These are phyloP conservation scores for Macrotrachela quadricornifera DNA, from an alignment of 1,140 invertebrate genomes.

Conservation along the genomic window DNA sequence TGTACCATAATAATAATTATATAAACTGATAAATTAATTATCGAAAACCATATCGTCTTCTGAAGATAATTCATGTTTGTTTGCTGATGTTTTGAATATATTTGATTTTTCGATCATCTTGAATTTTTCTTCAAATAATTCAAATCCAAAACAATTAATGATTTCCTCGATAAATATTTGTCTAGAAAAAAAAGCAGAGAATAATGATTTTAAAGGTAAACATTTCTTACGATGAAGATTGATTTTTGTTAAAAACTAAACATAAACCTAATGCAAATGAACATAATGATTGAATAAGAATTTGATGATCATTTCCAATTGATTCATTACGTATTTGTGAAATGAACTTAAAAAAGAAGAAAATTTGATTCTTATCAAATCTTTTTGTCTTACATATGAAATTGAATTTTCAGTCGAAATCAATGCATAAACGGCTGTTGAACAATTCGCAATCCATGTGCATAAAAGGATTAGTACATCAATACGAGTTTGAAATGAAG, in stretches of 20 bases:
- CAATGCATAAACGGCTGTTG: constrained; percentile 57
- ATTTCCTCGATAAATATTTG: constrained; percentile 62
- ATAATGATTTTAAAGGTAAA: background rate
- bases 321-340: constrained; percentile 25
- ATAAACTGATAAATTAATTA: too few species aligned
- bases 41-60: too few species aligned
- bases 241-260: constrained; percentile 72
- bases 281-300: constrained; percentile 66
- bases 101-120: constrained; percentile 61
- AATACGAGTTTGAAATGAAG: constrained; percentile 58
- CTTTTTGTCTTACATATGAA: constrained; percentile 49
- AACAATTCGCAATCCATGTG: constrained; percentile 66
- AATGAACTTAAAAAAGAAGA: constrained; percentile 15
- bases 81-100: too few species aligned
- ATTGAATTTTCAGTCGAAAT: constrained; percentile 60
- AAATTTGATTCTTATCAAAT: too few species aligned
- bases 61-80: too few species aligned
- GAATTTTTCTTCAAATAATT: constrained; percentile 65
- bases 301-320: constrained; percentile 55
- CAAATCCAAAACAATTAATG: constrained; percentile 67
- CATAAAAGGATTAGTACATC: constrained; percentile 71
- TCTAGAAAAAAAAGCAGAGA: constrained; percentile 24
- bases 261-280: constrained; percentile 81
- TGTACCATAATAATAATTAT: too few species aligned
- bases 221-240: constrained; percentile 49